Base-by-base conservation (phyloP, 2,113 vertebrate genomes). In the Nannobrachium achirus region DNA sequence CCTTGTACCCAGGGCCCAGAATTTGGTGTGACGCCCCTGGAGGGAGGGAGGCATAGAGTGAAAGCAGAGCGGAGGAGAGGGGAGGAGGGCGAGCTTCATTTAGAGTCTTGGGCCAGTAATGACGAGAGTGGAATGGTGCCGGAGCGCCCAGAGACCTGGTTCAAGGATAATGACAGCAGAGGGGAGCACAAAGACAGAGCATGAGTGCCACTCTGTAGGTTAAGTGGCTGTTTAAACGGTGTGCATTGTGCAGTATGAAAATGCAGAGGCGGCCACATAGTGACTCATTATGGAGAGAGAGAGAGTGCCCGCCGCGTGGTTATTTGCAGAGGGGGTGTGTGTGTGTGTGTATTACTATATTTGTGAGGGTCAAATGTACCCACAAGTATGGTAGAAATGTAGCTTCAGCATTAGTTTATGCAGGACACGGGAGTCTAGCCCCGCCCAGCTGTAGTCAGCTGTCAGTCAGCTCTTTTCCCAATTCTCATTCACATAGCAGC, bases 151-250 rank as follows among this genome's bases (percentile, higher is more conserved):
- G 74, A 75, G 78, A 73, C 41, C 18, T 14, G 56, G 79, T 80
- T 84, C 75, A 75, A 75, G 73, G 79, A 76, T 84, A 83, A 80
- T 76, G 73, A 68, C 5, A 49, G 77, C 73, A 59, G 57, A 67
- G 68, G 60, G 15, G 41, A 14, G 72, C 25, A 63, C 79, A 66
- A 65, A 65, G 72, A 40, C 73, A 49, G 68, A 45, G 42, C 44
- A 56, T 20, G 45, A 73, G 55, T 60, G 11, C 64, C 6, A 44
- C 59, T 79, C 19, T 33, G 76, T 48, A 55, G 68, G 78, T 80
- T 79, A 86, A 80, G 79, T 79, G 74, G 9, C 65, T 56, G 60
- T 76, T 75, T 67, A 79, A 83, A 75, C 7, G 57, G 16, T 53
- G 52, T 8, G 46, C 46, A 61, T 70, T 39, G 16, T 73, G 55